Evolutionary conservation across 64 coral and sea anemone species (phyloP), one percentile per base, ranked within the genome.

Genomic region (Orbicella faveolata): DNA sequence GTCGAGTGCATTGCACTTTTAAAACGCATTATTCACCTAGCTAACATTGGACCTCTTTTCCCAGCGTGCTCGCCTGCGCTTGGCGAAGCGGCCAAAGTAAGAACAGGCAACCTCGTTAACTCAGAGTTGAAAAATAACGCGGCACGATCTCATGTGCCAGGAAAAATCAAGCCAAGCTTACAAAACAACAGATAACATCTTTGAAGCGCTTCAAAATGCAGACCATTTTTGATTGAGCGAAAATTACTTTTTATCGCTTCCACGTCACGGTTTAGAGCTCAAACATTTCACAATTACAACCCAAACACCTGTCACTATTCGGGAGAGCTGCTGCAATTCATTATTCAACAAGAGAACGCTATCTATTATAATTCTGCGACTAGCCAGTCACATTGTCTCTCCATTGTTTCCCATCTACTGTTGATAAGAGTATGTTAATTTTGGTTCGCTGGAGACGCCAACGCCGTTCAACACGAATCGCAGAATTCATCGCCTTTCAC

Each of bases 1-100:
- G 64, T 70, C 4, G 82, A 53, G 82, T 85, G 82, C 82, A 85
- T 85, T 85, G 82, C 82, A 85, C 82, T 70, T 85, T 85, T 85
- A 85, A 70, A 85, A 85, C 82, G 12, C 64, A 85, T 72, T 85
- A 52, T 70, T 85, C 65, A 63, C 33, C 30, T 62, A 12, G 65
- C 63, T 30, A 73, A 85, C 61, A 85, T 54, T 72, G 82, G 64
- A 70, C 63, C 52, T 30, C 19, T 66, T 85, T 85, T 85, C 82
- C 82, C 82, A 85, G 82, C 36, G 82, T 52, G 82, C 82, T 70
- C 10, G 20, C n/a, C 20, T 52, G 68, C 52, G 65, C 63, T 85
- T 51, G 64, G 20, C 17, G 65, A 12, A 37, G 23, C 41, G 19
- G 65, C 63, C 25, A 70, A 72, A 2, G 64, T 66, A 52, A 70